These are phyloP conservation scores for Colaptes auratus DNA, from an alignment of 2,113 vertebrate genomes.

Conservation along the genomic window DNA sequence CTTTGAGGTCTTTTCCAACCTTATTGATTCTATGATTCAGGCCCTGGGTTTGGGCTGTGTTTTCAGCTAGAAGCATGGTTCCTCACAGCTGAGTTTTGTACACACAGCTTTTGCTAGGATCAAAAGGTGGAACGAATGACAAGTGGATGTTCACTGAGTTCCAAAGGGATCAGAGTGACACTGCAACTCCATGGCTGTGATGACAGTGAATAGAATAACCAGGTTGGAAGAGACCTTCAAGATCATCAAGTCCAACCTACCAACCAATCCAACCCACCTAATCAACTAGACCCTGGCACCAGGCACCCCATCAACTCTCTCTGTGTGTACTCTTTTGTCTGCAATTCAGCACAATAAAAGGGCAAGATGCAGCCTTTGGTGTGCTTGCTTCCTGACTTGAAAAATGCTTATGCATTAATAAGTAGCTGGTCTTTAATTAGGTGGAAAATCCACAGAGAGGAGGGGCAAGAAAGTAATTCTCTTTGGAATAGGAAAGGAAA, in stretches of 20 bases:
- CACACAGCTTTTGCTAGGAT: not conserved
- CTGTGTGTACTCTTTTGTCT: slow-evolving; percentile 14
- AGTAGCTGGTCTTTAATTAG: not conserved
- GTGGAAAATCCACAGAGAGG: not conserved
- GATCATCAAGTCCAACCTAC: too few species aligned
- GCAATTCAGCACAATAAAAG: slow-evolving; percentile 47
- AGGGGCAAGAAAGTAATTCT: not conserved
- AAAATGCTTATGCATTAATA: not conserved
- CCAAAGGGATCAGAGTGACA: slow-evolving; percentile 26
- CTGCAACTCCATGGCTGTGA: not conserved
- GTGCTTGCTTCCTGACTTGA: not conserved
- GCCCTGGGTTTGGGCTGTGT: not conserved
- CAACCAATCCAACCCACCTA: too few species aligned
- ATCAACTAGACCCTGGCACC: too few species aligned
- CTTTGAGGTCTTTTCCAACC: too few species aligned
- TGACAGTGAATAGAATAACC: too few species aligned
- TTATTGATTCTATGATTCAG: not conserved
- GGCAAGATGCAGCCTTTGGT: slow-evolving; percentile 17
- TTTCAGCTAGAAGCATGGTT: not conserved
- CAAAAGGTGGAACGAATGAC: slow-evolving; percentile 15
- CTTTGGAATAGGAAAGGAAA: not conserved
- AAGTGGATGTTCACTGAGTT: slow-evolving; percentile 5
- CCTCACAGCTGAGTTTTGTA: not conserved
- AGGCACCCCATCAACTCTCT: too few species aligned
- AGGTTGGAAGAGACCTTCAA: too few species aligned